Evolutionary conservation across 2,888 invertebrate species (phyloP), one percentile per base, ranked within the genome.

Genomic region (Cryptops parisi): DNA sequence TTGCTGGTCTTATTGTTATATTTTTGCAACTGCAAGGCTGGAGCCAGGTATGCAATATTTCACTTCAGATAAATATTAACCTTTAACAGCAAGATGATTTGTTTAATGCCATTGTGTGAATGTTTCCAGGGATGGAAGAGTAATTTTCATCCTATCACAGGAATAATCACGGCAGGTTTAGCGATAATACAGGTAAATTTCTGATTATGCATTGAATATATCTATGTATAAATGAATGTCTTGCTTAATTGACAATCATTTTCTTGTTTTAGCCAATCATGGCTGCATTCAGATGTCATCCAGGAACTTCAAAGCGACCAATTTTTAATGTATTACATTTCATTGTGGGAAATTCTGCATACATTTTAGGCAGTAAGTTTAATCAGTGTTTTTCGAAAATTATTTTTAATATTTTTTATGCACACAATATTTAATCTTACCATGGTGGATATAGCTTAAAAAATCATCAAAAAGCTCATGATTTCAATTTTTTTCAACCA

Each of bases 271-370:
- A 91, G 68, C 90, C 90, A 3, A 81, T 90, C 63, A 87, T 78
- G 74, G 90, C 90, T 1, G 78, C 82, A 57, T 81, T 90, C 68
- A 77, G 91, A 58, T 90, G 90, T 0, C 83, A 82, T 68, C 88
- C 89, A 0, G 84, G 82, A 47, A 81, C 87, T 9, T 77, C 80
- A 17, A 78, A 77, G 62, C 75, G 93, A 52, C 78, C 83, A 0
- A 70, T 85, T 53, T 93, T 93, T 74, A 94, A 93, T 72, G 93
- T 91, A 90, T 68, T 77, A 1, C 93, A 94, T 69, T 90, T 90
- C 87, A 71, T 85, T 49, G 76, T 81, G 43, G 94, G 94, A 43
- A 91, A 91, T 69, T 71, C 79, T 1, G 87, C 90, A 1, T 88
- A 90, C 64, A 85, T 89, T 60, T 73, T 88, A 61, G 87, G 81